Evolutionary conservation across 2,797 vertebrate genomes (phyloP), one percentile per base, ranked within the genome.

Genomic region (Merluccius polli): DNA sequence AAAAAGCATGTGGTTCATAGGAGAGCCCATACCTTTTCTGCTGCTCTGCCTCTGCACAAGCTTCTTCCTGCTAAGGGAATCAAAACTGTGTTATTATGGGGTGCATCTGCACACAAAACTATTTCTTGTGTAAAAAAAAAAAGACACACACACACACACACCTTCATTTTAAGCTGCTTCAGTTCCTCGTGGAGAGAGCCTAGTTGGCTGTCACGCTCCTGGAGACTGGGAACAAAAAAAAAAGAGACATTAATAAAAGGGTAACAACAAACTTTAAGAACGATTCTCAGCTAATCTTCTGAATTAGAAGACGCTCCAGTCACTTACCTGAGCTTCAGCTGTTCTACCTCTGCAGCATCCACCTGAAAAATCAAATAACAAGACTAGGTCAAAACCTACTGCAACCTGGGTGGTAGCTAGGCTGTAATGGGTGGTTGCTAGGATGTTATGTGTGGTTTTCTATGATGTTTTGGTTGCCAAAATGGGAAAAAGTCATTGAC

Each of bases 251-350:
- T 3, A 65, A 12, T 5, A 1, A 18, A 0, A 72, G 36, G 27
- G 24, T 35, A 5, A 13, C 16, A n/a, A 35, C 33, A 35, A 35
- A 35, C 33, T 35, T 35, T 35, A 35, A 8, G 33, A 8, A 35
- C 33, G 33, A 59, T 59, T 11, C 21, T 24, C 8, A 21, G 16
- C 52, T 3, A n/a, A 24, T 9, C 2, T 24, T 27, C 59, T 12
- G 10, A 12, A 29, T n/a, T 2, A 65, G 36, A 63, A 6, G 24
- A 74, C 6, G 12, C 63, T 31, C 1, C 72, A 21, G 30, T 82
- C 48, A 74, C 82, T 89, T 89, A 97, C 97, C 94, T 94, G 73
- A 88, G 87, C 81, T 83, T 94, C 24, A 96, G 86, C 86, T 94
- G 89, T 81, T 94, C 91, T 7, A 93, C 73, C 83, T 96, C 95